Base-by-base conservation (phyloP, 2,113 vertebrate species). In the Malaclemys terrapin region DNA sequence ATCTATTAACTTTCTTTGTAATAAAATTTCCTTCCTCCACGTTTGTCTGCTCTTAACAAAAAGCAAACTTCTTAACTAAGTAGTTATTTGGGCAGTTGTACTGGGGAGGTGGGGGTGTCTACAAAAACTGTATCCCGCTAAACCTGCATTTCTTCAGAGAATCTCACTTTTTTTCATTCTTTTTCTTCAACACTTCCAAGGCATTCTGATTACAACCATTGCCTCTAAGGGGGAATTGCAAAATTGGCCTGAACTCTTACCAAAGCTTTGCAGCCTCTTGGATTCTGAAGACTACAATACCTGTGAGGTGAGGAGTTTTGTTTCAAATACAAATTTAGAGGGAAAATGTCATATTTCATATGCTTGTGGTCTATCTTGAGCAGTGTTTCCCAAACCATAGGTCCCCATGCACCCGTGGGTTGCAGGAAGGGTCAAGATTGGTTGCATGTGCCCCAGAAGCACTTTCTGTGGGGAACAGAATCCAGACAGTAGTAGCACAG, bases 261-360 rank as follows among this genome's bases (percentile, higher is more conserved):
- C 99, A 84, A 99, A 99, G 96, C 99, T 99, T 88, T 99, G 99
- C 96, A 98, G 98, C 92, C 98, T 99, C 24, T 98, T 99, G 98
- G 99, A 99, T 96, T 99, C 99, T 80, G 99, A 99, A 96, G 99
- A 99, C 97, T 99, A 99, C 96, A 99, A 99, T 98, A 99, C 99
- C 14, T 99, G 99, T 97, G 99, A 99, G 98, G 99, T 99, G 97
- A 98, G 97, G 11, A 47, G 19, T 53, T 29, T 56, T 84, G 9
- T 0, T 72, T 35, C 65, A 94, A 93, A 53, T 20, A 84, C 5
- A 89, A 80, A 78, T 56, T 50, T 49, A 38, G 27, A 49, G 42
- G 53, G 50, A 47, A 49, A 80, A 81, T 17, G 49, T 62, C 45
- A 50, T 45, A 49, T 38, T 52, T n/a, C 12, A 52, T 53, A 47